Percentiles rank a stretch among this genome's conserved stretches.
These are phyloP conservation scores for Hexactinellida sp. DNA, from an alignment of 37 sponge, comb jelly and placozoan genomes.

Conservation along the genomic window DNA sequence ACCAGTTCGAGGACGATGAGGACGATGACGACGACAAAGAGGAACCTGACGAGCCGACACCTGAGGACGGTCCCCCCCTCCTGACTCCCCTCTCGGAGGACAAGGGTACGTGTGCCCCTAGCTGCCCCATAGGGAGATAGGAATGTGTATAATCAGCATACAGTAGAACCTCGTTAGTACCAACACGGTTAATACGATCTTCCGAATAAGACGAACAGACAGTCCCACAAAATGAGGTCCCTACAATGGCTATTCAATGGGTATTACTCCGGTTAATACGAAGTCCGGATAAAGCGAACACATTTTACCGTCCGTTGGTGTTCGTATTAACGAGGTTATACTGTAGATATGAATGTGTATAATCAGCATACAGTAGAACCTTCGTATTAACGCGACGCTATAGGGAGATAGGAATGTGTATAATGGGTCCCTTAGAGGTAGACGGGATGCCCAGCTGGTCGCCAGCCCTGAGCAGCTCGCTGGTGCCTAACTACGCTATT, in stretches of 20 bases:
- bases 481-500: slow-evolving; percentile 73
- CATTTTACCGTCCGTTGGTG: too few species aligned
- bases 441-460: slow-evolving; percentile 90
- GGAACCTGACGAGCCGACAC: slow-evolving; percentile 82
- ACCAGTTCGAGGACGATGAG: slow-evolving; percentile 87
- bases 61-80: slow-evolving; percentile 87
- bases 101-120: slow-evolving; percentile 29
- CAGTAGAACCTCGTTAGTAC: too few species aligned
- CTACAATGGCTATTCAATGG: too few species aligned
- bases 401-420: too few species aligned
- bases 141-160: not conserved
- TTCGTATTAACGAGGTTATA: too few species aligned
- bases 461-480: slow-evolving; percentile 45
- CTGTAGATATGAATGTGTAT: not conserved
- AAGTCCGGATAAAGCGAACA: too few species aligned
- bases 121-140: not conserved
- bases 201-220: too few species aligned
- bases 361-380: too few species aligned
- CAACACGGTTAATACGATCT: too few species aligned
- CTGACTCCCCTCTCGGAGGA: slow-evolving; percentile 82
- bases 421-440: slow-evolving; percentile 52
- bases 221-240: too few species aligned
- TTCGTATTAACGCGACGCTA: too few species aligned
- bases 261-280: too few species aligned
- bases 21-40: slow-evolving; percentile 85